phyloP scores from a whole-genome alignment of 64 coral and sea anemone genomes.

The Montipora sp. region DNA sequence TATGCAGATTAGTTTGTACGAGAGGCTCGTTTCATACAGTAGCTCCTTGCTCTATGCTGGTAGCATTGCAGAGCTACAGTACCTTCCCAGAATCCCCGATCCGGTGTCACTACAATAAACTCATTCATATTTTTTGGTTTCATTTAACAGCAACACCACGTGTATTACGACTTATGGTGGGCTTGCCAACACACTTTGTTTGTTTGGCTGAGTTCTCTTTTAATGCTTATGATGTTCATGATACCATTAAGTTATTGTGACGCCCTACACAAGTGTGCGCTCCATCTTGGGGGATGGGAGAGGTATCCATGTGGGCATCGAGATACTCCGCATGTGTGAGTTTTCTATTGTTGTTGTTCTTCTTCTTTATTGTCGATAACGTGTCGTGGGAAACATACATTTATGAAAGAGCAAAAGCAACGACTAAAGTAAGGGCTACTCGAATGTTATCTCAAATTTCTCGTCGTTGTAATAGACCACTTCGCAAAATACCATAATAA shows the following conservation, averaged over 20 bases:
- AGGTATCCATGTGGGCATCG: constrained; percentile 80
- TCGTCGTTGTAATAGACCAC: no score
- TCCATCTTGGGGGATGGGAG: constrained; percentile 92
- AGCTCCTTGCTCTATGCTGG: no score
- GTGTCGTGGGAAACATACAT: neutral
- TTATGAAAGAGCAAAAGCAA: no score
- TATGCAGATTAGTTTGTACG: no score
- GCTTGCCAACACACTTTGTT: constrained; percentile 94
- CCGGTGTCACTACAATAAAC: no score
- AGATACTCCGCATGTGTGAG: constrained; percentile 89
- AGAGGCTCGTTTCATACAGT: no score
- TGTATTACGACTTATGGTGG: constrained; percentile 99
- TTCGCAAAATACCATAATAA: no score
- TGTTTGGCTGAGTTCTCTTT: constrained; percentile 90
- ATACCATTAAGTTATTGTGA: constrained; percentile 92
- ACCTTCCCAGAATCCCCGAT: no score
- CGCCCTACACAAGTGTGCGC: constrained; percentile 85
- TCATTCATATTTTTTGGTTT: neutral
- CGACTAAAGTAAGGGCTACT: no score
- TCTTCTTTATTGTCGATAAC: no score
- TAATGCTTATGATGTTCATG: constrained; percentile 96
- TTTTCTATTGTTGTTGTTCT: neutral
- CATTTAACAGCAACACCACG: constrained; percentile 81
- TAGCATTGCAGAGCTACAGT: no score
- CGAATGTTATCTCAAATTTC: no score